Evolutionary conservation across 2,797 vertebrate genomes (phyloP), one percentile per base, ranked within the genome.

Genomic region (Pristis pectinata): DNA sequence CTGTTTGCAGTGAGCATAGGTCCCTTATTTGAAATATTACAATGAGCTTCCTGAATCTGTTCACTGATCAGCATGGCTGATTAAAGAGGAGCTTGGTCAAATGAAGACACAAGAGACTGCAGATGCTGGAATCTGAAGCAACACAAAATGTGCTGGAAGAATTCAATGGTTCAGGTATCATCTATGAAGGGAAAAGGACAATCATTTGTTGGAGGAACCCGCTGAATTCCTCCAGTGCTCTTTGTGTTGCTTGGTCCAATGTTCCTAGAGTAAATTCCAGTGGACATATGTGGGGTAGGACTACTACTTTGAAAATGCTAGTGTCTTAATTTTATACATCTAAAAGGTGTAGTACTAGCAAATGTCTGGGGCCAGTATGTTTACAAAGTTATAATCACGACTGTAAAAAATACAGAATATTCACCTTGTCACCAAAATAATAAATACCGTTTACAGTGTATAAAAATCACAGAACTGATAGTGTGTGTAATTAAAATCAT

Each of bases 401-500:
- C 24, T n/a, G 41, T 91, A 91, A 67, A 89, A 67, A 11, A 64
- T 67, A 41, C 3, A 67, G 59, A 91, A 37, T 67, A 67, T 41
- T 41, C 87, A 67, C 37, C 37, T 37, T 67, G 61, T 41, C 87
- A 91, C 87, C 61, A 91, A 91, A 67, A 91, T 67, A 67, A 91
- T 91, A 67, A 67, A 91, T 67, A 91, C 61, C 37, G 41, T 67
- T 91, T 67, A 91, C n/a, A 41, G 61, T 41, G n/a, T 22, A 67
- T 91, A 67, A 91, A 74, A 67, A 91, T 91, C 61, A 91, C 87
- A 91, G 61, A 67, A 41, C 61, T 91, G 87, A 91, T 91, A 41
- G 87, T 91, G 87, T 67, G 87, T 91, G 87, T 91, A 67, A 91
- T 91, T 67, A 91, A 91, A 91, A 67, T 67, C 59, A 27, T 91